phyloP scores from a whole-genome alignment of 2,888 invertebrate genomes.

The Agriopis leucophaearia region DNA sequence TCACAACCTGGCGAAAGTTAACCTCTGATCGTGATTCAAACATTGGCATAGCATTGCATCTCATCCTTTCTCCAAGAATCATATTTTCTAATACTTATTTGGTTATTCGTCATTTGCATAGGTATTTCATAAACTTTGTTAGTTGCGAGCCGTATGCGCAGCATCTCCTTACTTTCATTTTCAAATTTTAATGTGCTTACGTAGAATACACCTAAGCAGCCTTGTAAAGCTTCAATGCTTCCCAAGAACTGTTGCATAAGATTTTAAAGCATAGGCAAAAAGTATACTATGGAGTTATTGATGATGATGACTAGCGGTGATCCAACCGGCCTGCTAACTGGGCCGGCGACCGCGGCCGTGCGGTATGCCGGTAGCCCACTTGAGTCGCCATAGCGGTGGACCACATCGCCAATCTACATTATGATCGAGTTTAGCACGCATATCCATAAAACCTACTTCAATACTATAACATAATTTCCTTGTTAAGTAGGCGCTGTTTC shows the following conservation, averaged over 20 bases:
- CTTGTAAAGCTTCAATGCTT: constrained; percentile 2
- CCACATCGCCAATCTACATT: constrained; percentile 50
- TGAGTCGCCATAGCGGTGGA: constrained; percentile 47
- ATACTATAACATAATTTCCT: not conserved
- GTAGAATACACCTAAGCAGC: not conserved
- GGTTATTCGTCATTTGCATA: constrained; percentile 27
- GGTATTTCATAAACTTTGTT: constrained; percentile 25
- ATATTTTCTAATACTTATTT: constrained; percentile 44
- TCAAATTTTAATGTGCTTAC: constrained; percentile 16
- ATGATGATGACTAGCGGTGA: constrained; percentile 40
- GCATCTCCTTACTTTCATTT: constrained; percentile 29
- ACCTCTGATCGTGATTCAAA: constrained; percentile 50
- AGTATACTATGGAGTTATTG: not conserved
- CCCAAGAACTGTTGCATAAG: not conserved
- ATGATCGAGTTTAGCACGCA: constrained; percentile 31
- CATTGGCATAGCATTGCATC: constrained; percentile 46
- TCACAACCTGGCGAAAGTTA: constrained; percentile 43
- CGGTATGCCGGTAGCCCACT: constrained; percentile 53
- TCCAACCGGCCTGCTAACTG: constrained; percentile 54
- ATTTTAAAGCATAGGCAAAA: not conserved
- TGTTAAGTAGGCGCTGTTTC: not conserved
- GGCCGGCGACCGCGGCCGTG: constrained; percentile 51
- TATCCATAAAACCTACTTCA: not conserved
- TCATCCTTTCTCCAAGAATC: constrained; percentile 58
- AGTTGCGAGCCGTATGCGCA: constrained; percentile 1